Percentiles rank a stretch among this genome's conserved stretches.
Conservation (phyloP, 2,113 vertebrate genomes). For the Oncorhynchus masou region DNA sequence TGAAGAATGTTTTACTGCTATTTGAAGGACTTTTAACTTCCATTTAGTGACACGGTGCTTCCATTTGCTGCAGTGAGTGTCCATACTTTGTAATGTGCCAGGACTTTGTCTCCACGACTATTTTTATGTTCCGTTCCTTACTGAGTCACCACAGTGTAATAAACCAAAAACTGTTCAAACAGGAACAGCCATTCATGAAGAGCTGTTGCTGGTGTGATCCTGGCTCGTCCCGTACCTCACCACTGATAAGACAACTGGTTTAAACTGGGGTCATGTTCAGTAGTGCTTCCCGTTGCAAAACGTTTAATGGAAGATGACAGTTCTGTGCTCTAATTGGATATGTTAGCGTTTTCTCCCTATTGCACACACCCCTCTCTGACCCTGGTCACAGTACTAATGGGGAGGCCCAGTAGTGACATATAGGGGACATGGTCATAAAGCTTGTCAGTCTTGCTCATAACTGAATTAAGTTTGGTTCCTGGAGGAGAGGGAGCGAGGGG, state of each 20-base stretch:
- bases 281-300: neutral
- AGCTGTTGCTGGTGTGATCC: no score
- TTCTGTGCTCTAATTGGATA: no score
- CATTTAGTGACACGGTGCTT: neutral
- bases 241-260: neutral
- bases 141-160: constrained; percentile 27
- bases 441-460: neutral
- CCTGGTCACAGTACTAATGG: no score
- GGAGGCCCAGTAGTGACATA: no score
- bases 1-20: neutral
- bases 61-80: neutral
- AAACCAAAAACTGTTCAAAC: neutral
- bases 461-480: neutral
- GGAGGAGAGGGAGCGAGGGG: neutral
- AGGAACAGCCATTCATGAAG: neutral
- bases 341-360: no score
- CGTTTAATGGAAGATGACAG: no score
- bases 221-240: neutral
- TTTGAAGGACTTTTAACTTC: neutral
- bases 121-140: constrained; percentile 29
- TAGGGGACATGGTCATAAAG: neutral
- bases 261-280: neutral
- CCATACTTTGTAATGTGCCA: neutral
- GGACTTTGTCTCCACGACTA: constrained; percentile 42
- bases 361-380: no score